A percentile compares a stretch with the other conserved stretches of the same genome.
phyloP scores from a whole-genome alignment of 2,888 invertebrate genomes.

The Paralinhomoeus sp. region DNA sequence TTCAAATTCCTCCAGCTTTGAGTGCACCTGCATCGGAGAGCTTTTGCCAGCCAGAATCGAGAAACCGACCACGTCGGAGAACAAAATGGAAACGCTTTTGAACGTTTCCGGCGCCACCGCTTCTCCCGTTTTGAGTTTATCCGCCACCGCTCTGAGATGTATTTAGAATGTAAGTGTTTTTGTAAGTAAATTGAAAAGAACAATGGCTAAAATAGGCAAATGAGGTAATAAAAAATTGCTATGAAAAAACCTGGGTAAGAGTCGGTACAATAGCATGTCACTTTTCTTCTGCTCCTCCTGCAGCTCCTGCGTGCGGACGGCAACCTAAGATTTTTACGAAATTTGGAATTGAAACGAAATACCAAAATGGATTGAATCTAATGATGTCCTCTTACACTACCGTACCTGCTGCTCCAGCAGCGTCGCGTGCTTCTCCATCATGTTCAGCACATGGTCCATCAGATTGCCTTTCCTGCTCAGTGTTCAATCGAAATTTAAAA shows the following conservation, averaged over 20 bases:
- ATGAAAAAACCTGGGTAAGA: slow-evolving; percentile 2
- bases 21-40: slow-evolving; percentile 1
- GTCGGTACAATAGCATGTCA: slow-evolving; percentile 4
- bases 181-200: not conserved
- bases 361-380: too few species aligned
- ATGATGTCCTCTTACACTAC: too few species aligned
- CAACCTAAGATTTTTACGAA: not conserved
- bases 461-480: slow-evolving; percentile 1
- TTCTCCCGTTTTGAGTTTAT: slow-evolving; percentile 1
- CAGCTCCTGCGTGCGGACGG: not conserved
- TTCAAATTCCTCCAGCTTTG: too few species aligned
- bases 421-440: slow-evolving; percentile 5
- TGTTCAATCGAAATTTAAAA: too few species aligned
- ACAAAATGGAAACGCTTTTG: slow-evolving; percentile 1
- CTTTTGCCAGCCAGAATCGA: slow-evolving; percentile 1
- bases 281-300: slow-evolving; percentile 3
- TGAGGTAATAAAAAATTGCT: not conserved
- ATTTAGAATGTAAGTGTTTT: too few species aligned
- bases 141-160: slow-evolving; percentile 2
- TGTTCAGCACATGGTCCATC: slow-evolving; percentile 4
- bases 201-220: not conserved
- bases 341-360: too few species aligned
- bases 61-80: slow-evolving; percentile 4
- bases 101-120: slow-evolving; percentile 1
- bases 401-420: not conserved